Evolutionary conservation across 2,888 invertebrate species (phyloP).

Genomic region (Drosophila sordidapex): DNA sequence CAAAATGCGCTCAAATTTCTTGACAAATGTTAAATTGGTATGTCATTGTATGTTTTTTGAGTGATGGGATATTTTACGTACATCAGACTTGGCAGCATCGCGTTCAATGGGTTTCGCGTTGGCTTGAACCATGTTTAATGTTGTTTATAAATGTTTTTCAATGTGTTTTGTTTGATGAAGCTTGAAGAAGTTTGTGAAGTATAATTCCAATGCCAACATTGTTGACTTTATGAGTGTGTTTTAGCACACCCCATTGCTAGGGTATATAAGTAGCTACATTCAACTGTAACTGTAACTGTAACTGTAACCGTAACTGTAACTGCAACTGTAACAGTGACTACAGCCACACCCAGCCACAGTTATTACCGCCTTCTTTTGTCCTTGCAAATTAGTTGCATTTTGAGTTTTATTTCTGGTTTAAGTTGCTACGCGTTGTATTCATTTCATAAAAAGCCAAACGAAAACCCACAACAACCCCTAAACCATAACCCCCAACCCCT

Average conservation of each 20-base stretch:
- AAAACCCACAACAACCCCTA: slow-evolving; percentile 4
- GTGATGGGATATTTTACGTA: neutral
- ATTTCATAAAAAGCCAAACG: slow-evolving; percentile 38
- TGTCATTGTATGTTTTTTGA: neutral
- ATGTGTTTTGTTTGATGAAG: neutral
- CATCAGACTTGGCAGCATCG: neutral
- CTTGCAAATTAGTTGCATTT: slow-evolving; percentile 69
- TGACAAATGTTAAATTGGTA: neutral
- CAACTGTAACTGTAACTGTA: slow-evolving; percentile 8
- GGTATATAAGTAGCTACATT: slow-evolving; percentile 13
- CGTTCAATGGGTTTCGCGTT: neutral
- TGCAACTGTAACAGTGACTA: slow-evolving; percentile 1
- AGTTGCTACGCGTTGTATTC: slow-evolving; percentile 30
- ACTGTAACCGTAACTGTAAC: neutral
- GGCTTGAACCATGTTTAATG: neutral
- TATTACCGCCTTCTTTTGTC: slow-evolving; percentile 36
- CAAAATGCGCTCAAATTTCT: neutral
- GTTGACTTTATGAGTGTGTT: neutral
- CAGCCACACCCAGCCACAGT: slow-evolving; percentile 19
- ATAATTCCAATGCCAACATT: slow-evolving; percentile 1
- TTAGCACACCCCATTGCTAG: slow-evolving; percentile 13
- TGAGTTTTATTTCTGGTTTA: slow-evolving; percentile 59
- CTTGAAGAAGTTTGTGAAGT: slow-evolving; percentile 1
- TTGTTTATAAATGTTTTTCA: neutral
- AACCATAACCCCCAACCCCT: neutral